Percentiles rank a stretch among this genome's conserved stretches.
phyloP scores from a whole-genome alignment of 2,113 vertebrate genomes.

The Tympanuchus pallidicinctus region DNA sequence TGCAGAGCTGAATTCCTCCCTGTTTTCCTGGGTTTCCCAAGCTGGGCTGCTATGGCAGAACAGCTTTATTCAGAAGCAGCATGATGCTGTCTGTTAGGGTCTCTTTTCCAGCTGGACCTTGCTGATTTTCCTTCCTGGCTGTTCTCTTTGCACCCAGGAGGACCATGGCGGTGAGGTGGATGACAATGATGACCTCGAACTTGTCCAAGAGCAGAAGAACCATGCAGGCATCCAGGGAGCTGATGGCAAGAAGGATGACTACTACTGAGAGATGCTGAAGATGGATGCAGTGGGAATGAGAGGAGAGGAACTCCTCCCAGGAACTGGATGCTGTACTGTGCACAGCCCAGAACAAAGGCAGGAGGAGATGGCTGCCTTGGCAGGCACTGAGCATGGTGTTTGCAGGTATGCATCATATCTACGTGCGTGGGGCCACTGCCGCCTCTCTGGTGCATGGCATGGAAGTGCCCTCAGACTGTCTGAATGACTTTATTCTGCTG shows the following conservation, averaged over 20 bases:
- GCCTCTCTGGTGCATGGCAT: rapidly evolving
- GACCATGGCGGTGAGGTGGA: slow-evolving; percentile 72
- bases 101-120: background rate
- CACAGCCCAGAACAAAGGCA: background rate
- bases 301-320: background rate
- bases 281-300: background rate
- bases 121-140: background rate
- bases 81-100: rapidly evolving
- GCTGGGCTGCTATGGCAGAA: background rate
- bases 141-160: slow-evolving; percentile 46
- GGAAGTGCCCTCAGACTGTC: background rate
- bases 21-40: background rate
- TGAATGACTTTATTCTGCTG: background rate
- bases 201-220: slow-evolving; percentile 5
- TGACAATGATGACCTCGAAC: slow-evolving; percentile 55
- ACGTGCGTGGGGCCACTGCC: rapidly evolving
- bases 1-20: background rate
- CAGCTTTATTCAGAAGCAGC: background rate
- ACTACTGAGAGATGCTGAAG: slow-evolving; percentile 45
- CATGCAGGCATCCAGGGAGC: background rate
- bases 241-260: slow-evolving; percentile 40
- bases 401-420: background rate
- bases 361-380: background rate
- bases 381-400: background rate
- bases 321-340: background rate